Base-by-base conservation (phyloP, 2,797 vertebrate genomes). In the Scomberomorus guttatus region DNA sequence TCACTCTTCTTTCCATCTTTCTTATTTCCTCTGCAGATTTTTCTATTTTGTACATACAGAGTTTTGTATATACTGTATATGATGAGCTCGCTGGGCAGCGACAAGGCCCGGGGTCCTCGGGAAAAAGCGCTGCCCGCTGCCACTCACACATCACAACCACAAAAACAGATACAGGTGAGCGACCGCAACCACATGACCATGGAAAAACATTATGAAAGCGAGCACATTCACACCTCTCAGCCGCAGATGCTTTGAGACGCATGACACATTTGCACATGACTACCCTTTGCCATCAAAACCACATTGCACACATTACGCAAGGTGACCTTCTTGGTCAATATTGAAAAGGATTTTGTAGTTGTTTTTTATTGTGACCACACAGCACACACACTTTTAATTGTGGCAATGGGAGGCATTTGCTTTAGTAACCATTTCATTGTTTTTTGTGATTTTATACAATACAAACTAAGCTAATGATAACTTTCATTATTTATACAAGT, bases 31-130 rank as follows among this genome's bases (percentile, higher is more conserved):
- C 7, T 94, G 60, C 95, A 99, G 98, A 96, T 98, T 99, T 95
- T 99, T 99, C 95, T 98, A 97, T 98, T 98, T 99, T 99, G 97
- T 98, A 98, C 96, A 97, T 97, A 98, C 96, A 82, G 95, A 97
- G 95, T 97, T 98, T 98, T 98, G 97, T 99, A 98, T 97, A 98
- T 98, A 97, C 97, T 98, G 96, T 98, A 97, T 97, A 98, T 97
- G 97, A 99, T 99, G 98, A 98, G 97, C 95, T 98, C 97, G 4
- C 95, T 98, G 96, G 97, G 96, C 95, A 89, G 93, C 94, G 97
- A 99, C 87, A 97, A 97, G 92, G 95, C 96, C 95, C 96, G 96
- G 96, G 96, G 96, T 92, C 95, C 97, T 96, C 95, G 97, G 95
- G 97, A 99, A 90, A 99, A 98, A 96, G 90, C 67, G 66, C 96